Base-by-base conservation (phyloP, 2,113 vertebrate genomes). In the Elephantulus edwardii region DNA sequence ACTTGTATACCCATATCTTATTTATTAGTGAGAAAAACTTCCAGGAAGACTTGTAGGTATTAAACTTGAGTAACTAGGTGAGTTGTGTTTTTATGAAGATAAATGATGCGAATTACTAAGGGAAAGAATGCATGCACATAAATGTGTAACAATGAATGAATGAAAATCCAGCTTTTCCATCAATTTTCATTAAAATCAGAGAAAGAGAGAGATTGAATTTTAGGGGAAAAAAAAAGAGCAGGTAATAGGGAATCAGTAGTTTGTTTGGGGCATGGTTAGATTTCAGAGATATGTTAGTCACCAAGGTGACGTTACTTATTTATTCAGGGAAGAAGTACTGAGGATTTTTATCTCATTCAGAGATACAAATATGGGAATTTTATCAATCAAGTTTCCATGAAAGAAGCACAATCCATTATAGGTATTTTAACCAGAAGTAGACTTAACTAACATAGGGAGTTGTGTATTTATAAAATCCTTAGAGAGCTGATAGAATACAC, bases 61-160 rank as follows among this genome's bases (percentile, higher is more conserved):
- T 84, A 70, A 77, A 78, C 46, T 40, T 26, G 35, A 78, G 62
- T 74, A 89, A 22, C 42, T 68, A 72, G 80, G 12, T 85, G 28
- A 68, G 48, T 71, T 54, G 46, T 77, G n/a, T 44, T n/a, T 91
- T 58, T 58, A 50, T 90, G 60, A 81, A 94, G 85, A 35, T 62
- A 72, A 84, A 28, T 58, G 42, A 14, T 88, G n/a, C 38, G 22
- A 52, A 54, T 77, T 83, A 62, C 40, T 86, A 52, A 9, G 12
- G 42, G 42, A 42, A 35, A 16, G 14, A 24, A 38, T 54, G 14
- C 14, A 13, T 54, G 52, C 20, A 54, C 52, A 10, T 17, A 20
- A 54, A 54, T 54, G 20, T 17, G 52, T 54, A n/a, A n/a, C n/a
- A n/a, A n/a, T n/a, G n/a, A 17, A 54, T 17, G 3, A 54, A 54